phyloP scores from a whole-genome alignment of 2,113 vertebrate genomes.

The Grallaria varia region DNA sequence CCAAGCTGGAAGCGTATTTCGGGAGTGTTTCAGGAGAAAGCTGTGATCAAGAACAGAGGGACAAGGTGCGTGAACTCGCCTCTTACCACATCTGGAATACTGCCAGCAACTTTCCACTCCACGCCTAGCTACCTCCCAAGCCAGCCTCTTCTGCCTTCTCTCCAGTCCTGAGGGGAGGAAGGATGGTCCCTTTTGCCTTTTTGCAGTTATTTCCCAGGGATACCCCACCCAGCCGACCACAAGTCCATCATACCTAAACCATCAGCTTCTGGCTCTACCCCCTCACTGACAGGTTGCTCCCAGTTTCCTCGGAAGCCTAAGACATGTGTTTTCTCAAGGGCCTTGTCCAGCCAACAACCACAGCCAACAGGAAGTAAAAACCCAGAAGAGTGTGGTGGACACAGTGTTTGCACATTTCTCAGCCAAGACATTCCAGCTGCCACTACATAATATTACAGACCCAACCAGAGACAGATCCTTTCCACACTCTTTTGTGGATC shows the following conservation, averaged over 20 bases:
- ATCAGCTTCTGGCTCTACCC: not conserved
- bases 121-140: not conserved
- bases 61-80: not conserved
- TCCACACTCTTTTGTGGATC: not conserved
- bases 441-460: rapidly evolving
- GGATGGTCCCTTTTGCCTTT: not conserved
- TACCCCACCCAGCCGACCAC: not conserved
- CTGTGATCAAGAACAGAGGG: not conserved
- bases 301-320: not conserved
- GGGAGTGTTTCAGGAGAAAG: not conserved
- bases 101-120: not conserved
- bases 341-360: not conserved
- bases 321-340: not conserved
- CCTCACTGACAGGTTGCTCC: not conserved
- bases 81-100: not conserved
- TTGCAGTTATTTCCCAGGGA: not conserved
- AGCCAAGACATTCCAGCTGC: not conserved
- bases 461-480: not conserved
- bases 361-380: not conserved
- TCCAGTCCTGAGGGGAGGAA: not conserved
- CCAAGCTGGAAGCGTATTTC: not conserved
- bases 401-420: not conserved
- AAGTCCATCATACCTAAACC: not conserved
- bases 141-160: not conserved
- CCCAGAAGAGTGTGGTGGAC: not conserved